Base-by-base conservation (phyloP, 1,140 invertebrate species). In the Cydia pomonella region DNA sequence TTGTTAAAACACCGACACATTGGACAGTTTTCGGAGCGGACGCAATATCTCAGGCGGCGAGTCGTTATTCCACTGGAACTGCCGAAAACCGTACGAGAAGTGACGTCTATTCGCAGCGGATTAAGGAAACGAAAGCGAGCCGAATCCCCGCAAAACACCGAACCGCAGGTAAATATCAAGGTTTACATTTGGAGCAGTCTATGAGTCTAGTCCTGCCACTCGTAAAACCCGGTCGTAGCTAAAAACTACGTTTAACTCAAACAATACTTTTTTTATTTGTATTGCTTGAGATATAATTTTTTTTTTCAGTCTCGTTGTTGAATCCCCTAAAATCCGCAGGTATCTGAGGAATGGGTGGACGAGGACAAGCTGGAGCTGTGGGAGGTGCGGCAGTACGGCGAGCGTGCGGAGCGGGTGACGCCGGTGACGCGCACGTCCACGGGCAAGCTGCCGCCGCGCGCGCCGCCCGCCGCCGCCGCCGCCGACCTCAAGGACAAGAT, bases 361-460 rank as follows among this genome's bases (percentile, higher is more conserved):
- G 98, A 99, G 92, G 98, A 99, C 82, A 97, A 98, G 84, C 91
- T 99, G 23, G 98, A 99, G 88, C 87, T 99, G 0, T 99, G 98
- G 98, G 98, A 99, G 93, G 99, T 99, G 53, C 97, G 98, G 85
- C 97, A 97, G 80, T 99, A 98, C 91, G 97, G 97, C 41, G 98
- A 99, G 88, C 97, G 96, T 93, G 94, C 95, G 74, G 94, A 95
- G 73, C 92, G 93, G 50, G 89, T 86, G 12, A 90, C 91, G 10
- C 95, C 96, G 88, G 95, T 96, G 85, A 96, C 96, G 84, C 95
- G 96, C 84, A 95, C 96, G 79, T 94, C 95, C 18, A 96, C 96
- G 1, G 96, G 96, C 59, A 95, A 95, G 77, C 93, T 95, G 72
- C 96, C 96, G 90, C 95, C 78, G 74, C 93, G 88, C 79, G 92